phyloP scores from a whole-genome alignment of 2,797 vertebrate genomes.

The Neopelma chrysocephalum region DNA sequence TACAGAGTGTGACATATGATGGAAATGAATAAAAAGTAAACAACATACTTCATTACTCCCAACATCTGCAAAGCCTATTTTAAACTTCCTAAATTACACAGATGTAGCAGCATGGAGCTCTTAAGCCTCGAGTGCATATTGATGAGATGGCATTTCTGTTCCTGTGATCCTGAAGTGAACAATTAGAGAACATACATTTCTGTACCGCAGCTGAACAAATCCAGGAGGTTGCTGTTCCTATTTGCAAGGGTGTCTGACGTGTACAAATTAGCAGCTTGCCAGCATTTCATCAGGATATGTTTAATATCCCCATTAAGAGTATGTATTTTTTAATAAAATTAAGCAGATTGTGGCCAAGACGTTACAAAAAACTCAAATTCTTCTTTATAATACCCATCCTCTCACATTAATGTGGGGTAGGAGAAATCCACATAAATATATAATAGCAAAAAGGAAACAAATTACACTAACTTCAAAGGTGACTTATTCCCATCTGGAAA shows the following conservation, averaged over 20 bases:
- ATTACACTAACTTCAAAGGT: not conserved
- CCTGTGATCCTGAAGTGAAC: slow-evolving; percentile 50
- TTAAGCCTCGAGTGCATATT: slow-evolving; percentile 30
- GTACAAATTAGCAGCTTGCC: not conserved
- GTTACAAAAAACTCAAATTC: not conserved
- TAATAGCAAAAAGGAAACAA: not conserved
- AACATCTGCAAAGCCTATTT: slow-evolving; percentile 66
- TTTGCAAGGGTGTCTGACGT: accelerated
- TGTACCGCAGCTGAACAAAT: not conserved
- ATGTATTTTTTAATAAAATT: not conserved
- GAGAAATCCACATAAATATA: not conserved
- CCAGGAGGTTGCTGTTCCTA: not conserved
- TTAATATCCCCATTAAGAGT: not conserved
- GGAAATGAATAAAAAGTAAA: slow-evolving; percentile 56
- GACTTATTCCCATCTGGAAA: not conserved
- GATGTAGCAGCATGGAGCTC: slow-evolving; percentile 57
- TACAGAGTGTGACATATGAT: not conserved
- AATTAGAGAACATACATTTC: slow-evolving; percentile 27
- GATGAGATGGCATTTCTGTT: slow-evolving; percentile 20
- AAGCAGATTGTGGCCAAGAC: not conserved
- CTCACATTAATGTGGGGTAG: not conserved
- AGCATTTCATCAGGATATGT: not conserved
- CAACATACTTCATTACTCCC: slow-evolving; percentile 21
- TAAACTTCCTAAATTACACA: slow-evolving; percentile 60
- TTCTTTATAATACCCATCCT: not conserved